These are phyloP conservation scores for Papio anubis DNA, from an alignment of 2,113 vertebrate species.

Conservation along the genomic window DNA sequence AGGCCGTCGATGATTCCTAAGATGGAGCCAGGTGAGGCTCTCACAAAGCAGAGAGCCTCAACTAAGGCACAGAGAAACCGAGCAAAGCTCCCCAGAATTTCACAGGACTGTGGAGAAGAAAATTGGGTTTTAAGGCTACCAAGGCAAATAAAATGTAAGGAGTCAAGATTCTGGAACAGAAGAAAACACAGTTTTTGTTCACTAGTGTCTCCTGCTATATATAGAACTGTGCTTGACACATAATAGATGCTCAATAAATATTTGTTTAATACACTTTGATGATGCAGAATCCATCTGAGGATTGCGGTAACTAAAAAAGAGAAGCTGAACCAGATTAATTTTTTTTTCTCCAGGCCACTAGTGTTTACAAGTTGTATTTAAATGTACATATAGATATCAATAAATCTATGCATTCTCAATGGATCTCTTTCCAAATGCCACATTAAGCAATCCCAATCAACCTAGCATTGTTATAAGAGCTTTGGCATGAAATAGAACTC, in stretches of 20 bases:
- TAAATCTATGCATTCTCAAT: conserved; percentile 38
- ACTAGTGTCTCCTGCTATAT: background rate
- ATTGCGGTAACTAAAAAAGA: background rate
- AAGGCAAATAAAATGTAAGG: background rate
- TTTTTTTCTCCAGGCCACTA: background rate
- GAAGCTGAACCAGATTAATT: background rate
- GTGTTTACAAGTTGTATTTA: conserved; percentile 53
- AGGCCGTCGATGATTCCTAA: background rate
- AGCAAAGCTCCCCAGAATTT: background rate
- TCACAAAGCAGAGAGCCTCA: background rate
- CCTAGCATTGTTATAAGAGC: background rate
- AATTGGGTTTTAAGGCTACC: background rate
- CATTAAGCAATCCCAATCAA: background rate
- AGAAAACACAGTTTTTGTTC: background rate
- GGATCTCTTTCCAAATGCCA: conserved; percentile 46
- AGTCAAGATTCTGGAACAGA: background rate
- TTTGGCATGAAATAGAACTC: background rate
- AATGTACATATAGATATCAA: background rate
- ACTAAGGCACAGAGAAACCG: background rate
- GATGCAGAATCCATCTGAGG: background rate
- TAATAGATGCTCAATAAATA: background rate
- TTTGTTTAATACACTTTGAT: background rate
- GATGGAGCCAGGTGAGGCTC: no score
- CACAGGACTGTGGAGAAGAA: background rate
- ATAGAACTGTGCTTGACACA: background rate